Base-by-base conservation (phyloP, 2,113 vertebrate species). In the Tychaedon coryphoeus region DNA sequence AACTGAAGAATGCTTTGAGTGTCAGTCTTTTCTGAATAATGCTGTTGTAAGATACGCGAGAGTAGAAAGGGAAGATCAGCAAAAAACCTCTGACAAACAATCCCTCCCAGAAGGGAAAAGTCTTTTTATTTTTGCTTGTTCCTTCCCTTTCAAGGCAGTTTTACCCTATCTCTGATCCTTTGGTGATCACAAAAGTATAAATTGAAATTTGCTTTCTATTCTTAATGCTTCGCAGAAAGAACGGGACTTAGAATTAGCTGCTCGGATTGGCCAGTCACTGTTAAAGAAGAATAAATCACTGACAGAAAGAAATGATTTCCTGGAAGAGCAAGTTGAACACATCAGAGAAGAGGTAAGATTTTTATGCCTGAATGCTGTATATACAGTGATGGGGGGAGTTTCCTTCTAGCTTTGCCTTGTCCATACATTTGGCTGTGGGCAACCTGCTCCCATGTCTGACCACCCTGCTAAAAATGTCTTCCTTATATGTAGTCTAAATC, bases 221-320 rank as follows among this genome's bases (percentile, higher is more conserved):
- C 85, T 83, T 93, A 77, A 77, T 71, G 45, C 48, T 77, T 48
- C 69, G 73, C 97, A 99, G 99, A 99, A 99, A 99, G 99, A 99
- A 97, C 98, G 99, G n/a, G 99, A 99, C 96, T 97, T 99, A 96
- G 99, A 99, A 97, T 98, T 99, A 88, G 99, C 99, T 19, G 99
- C 99, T 95, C 98, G 99, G 47, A 99, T 99, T 15, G 99, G 99
- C 93, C 99, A 99, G 98, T 99, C 99, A 0, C 97, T 99, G 91
- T 80, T 99, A 93, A 99, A 99, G 98, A 99, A 99, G 95, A 99
- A 99, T 97, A 99, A 99, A 97, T 98, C 98, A 6, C 97, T 99
- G 28, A 99, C 98, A 6, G 99, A 99, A 97, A 98, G 99, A 94
- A 99, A 99, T 48, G 98, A 99, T 58, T 97, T 99, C 43, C 97